Conservation (phyloP, 35 echinoderm and acorn worm genomes). For the Amphiura filiformis region DNA sequence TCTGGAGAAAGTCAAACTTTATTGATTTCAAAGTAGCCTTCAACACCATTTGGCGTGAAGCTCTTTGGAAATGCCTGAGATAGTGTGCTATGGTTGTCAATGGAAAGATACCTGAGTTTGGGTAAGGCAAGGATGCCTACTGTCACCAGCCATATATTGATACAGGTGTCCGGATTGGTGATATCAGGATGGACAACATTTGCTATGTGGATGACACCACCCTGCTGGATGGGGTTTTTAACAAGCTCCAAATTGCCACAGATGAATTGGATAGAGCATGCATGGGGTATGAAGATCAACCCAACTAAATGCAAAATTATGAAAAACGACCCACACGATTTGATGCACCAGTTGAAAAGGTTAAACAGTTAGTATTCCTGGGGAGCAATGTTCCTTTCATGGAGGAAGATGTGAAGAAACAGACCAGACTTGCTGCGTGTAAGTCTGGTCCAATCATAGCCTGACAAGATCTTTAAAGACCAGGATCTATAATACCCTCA, state of each 20-base stretch:
- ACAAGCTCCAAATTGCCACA: neutral
- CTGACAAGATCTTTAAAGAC: too few species aligned
- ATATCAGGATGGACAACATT: neutral
- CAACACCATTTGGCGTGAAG: slow-evolving; percentile 24
- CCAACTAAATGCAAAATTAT: too few species aligned
- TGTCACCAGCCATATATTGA: slow-evolving; percentile 13
- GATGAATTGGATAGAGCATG: neutral
- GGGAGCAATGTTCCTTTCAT: neutral
- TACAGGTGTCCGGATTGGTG: neutral
- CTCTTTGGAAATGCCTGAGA: slow-evolving; percentile 12
- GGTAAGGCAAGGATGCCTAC: too few species aligned
- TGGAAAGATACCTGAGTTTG: slow-evolving; percentile 30
- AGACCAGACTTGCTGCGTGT: neutral
- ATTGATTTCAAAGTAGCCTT: slow-evolving; percentile 33
- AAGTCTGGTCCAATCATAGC: too few species aligned
- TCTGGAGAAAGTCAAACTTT: slow-evolving; percentile 1
- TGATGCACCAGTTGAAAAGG: neutral
- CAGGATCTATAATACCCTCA: too few species aligned
- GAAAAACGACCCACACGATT: neutral
- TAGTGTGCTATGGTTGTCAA: slow-evolving; percentile 34
- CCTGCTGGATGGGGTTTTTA: too few species aligned
- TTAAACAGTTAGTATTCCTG: neutral
- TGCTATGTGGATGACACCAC: slow-evolving; percentile 40
- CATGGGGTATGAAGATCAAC: too few species aligned
- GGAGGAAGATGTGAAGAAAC: neutral